These are phyloP conservation scores for Jaculus jaculus DNA, from an alignment of 2,113 vertebrate species.

Conservation along the genomic window DNA sequence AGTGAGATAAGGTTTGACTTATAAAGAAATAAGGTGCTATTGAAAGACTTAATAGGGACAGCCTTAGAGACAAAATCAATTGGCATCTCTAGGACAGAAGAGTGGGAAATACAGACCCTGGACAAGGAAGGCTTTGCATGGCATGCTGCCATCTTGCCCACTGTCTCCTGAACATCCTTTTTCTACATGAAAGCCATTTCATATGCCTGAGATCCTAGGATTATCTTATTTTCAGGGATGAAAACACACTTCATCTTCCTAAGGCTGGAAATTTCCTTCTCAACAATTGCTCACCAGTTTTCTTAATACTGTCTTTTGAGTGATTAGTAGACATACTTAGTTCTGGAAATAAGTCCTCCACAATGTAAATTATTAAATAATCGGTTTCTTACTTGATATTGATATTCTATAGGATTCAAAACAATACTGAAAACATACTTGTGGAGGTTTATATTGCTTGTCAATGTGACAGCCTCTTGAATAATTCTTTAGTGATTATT, in stretches of 20 bases:
- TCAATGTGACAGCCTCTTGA: no score
- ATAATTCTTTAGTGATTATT: no score
- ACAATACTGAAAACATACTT: neutral
- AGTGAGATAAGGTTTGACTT: neutral
- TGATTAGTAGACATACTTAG: neutral
- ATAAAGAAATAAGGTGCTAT: neutral
- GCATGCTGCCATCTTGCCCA: neutral
- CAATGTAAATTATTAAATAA: neutral
- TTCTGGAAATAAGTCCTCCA: neutral
- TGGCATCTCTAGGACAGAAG: neutral
- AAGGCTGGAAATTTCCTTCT: neutral
- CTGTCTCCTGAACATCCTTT: neutral
- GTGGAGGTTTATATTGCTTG: no score
- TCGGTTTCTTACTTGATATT: slow-evolving; percentile 10
- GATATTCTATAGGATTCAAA: neutral
- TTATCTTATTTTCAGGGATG: neutral
- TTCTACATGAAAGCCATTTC: neutral
- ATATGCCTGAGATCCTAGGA: neutral
- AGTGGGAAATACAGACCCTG: no score
- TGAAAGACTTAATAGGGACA: neutral
- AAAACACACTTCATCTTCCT: neutral
- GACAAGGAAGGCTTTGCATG: neutral
- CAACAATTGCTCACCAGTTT: neutral
- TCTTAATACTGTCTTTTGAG: neutral
- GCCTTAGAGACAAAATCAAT: neutral